These are phyloP conservation scores for Aphrophora alni DNA, from an alignment of 2,888 invertebrate genomes.

Conservation along the genomic window DNA sequence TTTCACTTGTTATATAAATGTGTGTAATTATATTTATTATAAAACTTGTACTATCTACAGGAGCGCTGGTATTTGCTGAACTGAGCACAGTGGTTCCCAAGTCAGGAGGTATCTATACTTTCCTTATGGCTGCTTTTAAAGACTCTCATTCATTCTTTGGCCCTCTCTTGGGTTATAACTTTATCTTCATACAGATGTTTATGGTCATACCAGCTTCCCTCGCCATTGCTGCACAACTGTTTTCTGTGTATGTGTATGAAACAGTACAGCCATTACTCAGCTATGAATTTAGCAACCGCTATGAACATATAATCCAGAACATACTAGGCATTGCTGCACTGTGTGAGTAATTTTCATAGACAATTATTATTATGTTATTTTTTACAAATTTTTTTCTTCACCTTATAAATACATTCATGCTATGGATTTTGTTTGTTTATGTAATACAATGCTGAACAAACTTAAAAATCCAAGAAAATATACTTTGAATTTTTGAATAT, in stretches of 20 bases:
- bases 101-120: constrained; percentile 82
- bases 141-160: constrained; percentile 73
- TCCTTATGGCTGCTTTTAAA: constrained; percentile 74
- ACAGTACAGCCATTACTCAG: background rate
- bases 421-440: too few species aligned
- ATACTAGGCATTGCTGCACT: background rate
- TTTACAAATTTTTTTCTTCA: too few species aligned
- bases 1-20: too few species aligned
- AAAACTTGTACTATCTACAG: too few species aligned
- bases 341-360: background rate
- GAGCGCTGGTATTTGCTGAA: constrained; percentile 80
- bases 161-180: constrained; percentile 71
- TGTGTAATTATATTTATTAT: too few species aligned
- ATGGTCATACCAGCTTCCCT: background rate
- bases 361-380: too few species aligned
- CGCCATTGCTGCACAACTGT: background rate
- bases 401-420: too few species aligned
- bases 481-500: too few species aligned
- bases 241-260: background rate
- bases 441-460: too few species aligned
- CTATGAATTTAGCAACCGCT: background rate
- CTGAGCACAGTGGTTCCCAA: constrained; percentile 77
- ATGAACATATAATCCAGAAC: background rate
- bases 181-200: background rate
- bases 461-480: too few species aligned